Base-by-base conservation (phyloP, 1,140 invertebrate species). In the Maconellicoccus hirsutus region DNA sequence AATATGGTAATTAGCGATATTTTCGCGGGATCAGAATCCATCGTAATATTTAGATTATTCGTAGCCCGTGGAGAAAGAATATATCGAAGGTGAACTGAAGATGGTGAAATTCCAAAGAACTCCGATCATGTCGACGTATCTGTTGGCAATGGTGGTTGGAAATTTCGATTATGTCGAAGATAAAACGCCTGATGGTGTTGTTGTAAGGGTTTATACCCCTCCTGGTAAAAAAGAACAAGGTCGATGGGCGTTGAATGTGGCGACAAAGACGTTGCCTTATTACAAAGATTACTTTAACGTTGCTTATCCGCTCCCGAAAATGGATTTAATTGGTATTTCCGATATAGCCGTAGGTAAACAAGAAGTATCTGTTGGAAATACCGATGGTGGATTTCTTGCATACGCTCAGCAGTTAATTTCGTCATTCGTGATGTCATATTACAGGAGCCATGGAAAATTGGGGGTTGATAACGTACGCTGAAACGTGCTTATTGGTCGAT, bases 371-470 rank as follows among this genome's bases (percentile, higher is more conserved):
- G 8, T 42, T 42, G n/a, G 19, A 23, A 66, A 66, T 66, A 23
- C 25, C n/a, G n/a, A n/a, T n/a, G n/a, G n/a, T n/a, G n/a, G n/a
- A n/a, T n/a, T n/a, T n/a, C n/a, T n/a, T n/a, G n/a, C n/a, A n/a
- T n/a, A n/a, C n/a, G n/a, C n/a, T n/a, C n/a, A n/a, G n/a, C n/a
- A n/a, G n/a, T n/a, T n/a, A n/a, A n/a, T n/a, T n/a, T n/a, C n/a
- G n/a, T n/a, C n/a, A n/a, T n/a, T n/a, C n/a, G n/a, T n/a, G n/a
- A n/a, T n/a, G n/a, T n/a, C n/a, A n/a, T n/a, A n/a, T n/a, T n/a
- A n/a, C 79, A 77, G 86, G 93, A 73, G 94, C 94, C 42, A 98
- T 98, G 94, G 95, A 98, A 80, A 97, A 98, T 80, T 98, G 94
- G 95, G 94, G 94, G 19, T 77, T 92, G 14, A 84, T 92, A 3